Percentiles rank a stretch among this genome's conserved stretches.
Evolutionary conservation across 2,113 vertebrate genomes (phyloP).

Genomic region (Crotalus helleri): DNA sequence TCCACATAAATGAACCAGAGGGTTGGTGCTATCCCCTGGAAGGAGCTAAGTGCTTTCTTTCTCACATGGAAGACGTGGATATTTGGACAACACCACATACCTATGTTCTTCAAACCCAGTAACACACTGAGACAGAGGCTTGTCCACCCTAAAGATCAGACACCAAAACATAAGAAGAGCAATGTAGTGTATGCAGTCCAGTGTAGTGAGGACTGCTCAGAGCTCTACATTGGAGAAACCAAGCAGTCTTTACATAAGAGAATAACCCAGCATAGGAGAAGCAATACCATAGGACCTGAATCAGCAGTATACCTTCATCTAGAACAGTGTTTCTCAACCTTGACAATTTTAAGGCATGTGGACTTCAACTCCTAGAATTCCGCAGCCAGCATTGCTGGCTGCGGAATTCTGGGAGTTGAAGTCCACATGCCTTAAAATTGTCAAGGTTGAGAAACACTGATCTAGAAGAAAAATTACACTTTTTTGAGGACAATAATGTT

Average conservation of each 20-base stretch:
- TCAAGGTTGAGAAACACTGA: too few relatives aligned
- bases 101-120: neutral
- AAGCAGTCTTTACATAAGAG: neutral
- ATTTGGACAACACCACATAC: neutral
- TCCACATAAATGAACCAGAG: neutral
- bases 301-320: neutral
- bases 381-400: too few relatives aligned
- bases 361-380: too few relatives aligned
- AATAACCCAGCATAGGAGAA: neutral
- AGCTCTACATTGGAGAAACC: neutral
- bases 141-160: neutral
- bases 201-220: neutral
- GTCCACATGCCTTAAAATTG: too few relatives aligned
- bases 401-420: too few relatives aligned
- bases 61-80: neutral
- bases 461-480: neutral
- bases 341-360: too few relatives aligned
- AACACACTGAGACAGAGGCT: neutral
- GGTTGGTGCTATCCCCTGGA: neutral
- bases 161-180: neutral
- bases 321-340: neutral
- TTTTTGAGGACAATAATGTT: neutral
- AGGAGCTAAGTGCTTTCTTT: neutral
- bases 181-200: neutral
- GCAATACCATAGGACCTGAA: neutral